Base-by-base conservation (phyloP, 2,888 invertebrate genomes). In the Brachyopa scutellaris region DNA sequence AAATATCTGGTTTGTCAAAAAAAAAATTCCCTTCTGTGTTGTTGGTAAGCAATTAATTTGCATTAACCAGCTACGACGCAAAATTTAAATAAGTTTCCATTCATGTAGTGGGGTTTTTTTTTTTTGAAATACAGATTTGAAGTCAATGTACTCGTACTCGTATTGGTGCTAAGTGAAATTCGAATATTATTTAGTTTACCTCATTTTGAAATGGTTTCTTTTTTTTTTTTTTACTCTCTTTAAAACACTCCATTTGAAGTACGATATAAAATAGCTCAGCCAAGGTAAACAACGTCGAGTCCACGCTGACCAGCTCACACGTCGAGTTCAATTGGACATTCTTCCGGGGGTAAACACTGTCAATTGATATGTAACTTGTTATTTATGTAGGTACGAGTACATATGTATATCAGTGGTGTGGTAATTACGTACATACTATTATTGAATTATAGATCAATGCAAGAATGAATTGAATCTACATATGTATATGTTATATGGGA, bases 251-350 rank as follows among this genome's bases (percentile, higher is more conserved):
- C 33, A 1, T 11, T 53, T 23, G 19, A 26, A 51, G 23, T 33
- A 7, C 9, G 26, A 11, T 13, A 42, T n/a, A n/a, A 51, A 61
- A 33, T 51, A 49, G 21, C 53, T 45, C 1, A 36, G 33, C 62
- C 72, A 72, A 72, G 72, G 72, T 53, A 45, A 72, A 53, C 72
- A 45, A 45, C 51, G 8, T 53, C 33, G 33, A 42, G 5, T 42
- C 5, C 13, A 13, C 8, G 33, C 36, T 17, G 38, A 19, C 19
- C 8, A 31, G 13, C 19, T 6, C 2, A 19, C 9, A 21, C 19
- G 53, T 6, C 33, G 3, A 40, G 26, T 13, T 49, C 9, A 21
- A 26, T 19, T 8, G 9, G n/a, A 31, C 8, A 47, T 17, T 49
- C 47, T 15, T 17, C 38, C 23, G 49, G 31, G 36, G 21, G 51